Base-by-base conservation (phyloP, 2,797 vertebrate species). In the Clarias fuscus region DNA sequence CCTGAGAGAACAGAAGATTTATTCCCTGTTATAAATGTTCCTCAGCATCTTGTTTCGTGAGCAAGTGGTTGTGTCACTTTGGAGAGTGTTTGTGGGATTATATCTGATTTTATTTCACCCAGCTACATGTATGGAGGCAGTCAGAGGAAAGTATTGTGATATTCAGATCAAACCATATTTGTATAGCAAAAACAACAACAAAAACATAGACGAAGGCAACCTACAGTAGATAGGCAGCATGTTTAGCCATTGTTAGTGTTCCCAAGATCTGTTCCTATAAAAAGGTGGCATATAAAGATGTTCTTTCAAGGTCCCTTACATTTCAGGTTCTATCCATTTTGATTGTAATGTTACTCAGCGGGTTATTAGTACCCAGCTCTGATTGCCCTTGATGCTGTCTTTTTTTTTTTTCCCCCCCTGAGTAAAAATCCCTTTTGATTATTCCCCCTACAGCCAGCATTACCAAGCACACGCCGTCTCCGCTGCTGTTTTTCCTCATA, bases 401-500 rank as follows among this genome's bases (percentile, higher is more conserved):
- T 53, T 53, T 53, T 53, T 13, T 53, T 53, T 53, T 53, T 53
- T 48, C 0, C 68, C 53, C 72, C 40, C 65, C 27, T 40, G 75
- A 81, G 84, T 83, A 22, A 58, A 75, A 64, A 33, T 84, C 59
- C 61, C 30, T 77, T 62, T 65, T 20, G 40, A 67, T 30, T 73
- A 73, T 48, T 67, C 61, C 72, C 58, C 15, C 56, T 37, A 18
- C 56, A 71, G 20, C n/a, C 75, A 79, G 33, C 82, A 61, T 11
- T 37, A 61, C 61, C 53, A 7, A 75, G 70, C 70, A 67, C 61
- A 43, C n/a, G 53, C 15, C n/a, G 5, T 56, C 61, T 43, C 17
- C 20, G 8, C 79, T 75, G 77, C 80, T 48, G 24, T 77, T 82
- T 87, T 85, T 43, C 72, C 82, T 62, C 79, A 56, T 18, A 67